Evolutionary conservation across 1,140 invertebrate genomes (phyloP).

Genomic region (Ooceraea biroi): DNA sequence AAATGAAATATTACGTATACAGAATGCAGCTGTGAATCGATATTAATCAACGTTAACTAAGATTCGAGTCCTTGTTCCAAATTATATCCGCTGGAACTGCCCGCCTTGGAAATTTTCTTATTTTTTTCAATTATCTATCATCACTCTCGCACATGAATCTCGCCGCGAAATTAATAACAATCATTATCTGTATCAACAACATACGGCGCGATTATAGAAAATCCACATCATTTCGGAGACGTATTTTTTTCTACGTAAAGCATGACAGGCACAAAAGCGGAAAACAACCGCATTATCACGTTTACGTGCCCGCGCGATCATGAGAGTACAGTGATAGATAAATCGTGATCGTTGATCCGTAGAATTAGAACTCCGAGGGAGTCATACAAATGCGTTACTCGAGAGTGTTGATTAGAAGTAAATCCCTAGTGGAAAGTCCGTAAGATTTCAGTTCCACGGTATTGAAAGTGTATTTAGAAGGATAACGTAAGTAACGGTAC

Average conservation of each 20-base stretch:
- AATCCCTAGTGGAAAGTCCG: constrained; percentile 16
- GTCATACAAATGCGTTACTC: constrained; percentile 3
- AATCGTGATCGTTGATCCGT: constrained; percentile 37
- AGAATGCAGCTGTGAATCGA: background rate
- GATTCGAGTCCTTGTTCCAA: background rate
- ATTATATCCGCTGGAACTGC: background rate
- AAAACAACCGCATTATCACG: background rate
- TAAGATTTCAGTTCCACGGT: constrained; percentile 1
- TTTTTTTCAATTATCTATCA: background rate
- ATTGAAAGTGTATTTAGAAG: background rate
- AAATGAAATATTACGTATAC: too few relatives aligned
- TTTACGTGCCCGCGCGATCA: background rate
- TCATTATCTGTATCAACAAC: background rate
- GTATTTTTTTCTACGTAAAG: background rate
- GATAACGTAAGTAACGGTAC: constrained; percentile 22
- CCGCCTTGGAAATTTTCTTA: background rate
- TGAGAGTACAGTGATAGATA: background rate
- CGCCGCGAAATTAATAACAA: background rate
- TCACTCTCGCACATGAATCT: background rate
- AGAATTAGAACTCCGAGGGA: background rate
- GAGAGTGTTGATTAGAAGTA: background rate
- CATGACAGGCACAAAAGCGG: background rate
- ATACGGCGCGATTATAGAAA: background rate
- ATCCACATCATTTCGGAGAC: background rate
- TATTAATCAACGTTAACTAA: background rate